These are phyloP conservation scores for Cheilosia variabilis DNA, from an alignment of 2,888 invertebrate species.

Conservation along the genomic window DNA sequence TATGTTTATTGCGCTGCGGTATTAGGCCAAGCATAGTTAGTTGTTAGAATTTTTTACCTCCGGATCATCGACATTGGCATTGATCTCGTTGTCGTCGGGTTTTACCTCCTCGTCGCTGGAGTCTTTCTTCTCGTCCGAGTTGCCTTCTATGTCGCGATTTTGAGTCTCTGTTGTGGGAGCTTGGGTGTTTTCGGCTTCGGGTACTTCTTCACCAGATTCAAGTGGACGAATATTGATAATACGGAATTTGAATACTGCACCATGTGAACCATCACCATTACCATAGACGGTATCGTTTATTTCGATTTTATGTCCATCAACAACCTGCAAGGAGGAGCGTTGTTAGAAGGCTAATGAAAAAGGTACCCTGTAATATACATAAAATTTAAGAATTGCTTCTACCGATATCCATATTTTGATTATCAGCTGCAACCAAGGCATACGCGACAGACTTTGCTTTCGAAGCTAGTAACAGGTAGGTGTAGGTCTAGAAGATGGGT, in stretches of 20 bases:
- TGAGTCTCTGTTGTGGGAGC: slow-evolving; percentile 36
- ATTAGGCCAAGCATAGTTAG: slow-evolving; percentile 69
- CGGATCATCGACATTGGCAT: slow-evolving; percentile 80
- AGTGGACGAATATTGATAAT: slow-evolving; percentile 85
- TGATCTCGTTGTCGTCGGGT: slow-evolving; percentile 80
- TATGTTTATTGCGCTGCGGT: slow-evolving; percentile 72
- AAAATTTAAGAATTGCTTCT: too few relatives aligned
- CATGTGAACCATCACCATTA: slow-evolving; percentile 81
- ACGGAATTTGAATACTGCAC: slow-evolving; percentile 84
- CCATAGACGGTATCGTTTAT: slow-evolving; percentile 85
- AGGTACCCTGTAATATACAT: too few relatives aligned
- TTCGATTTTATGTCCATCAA: slow-evolving; percentile 85
- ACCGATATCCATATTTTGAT: too few relatives aligned
- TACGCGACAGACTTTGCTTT: too few relatives aligned
- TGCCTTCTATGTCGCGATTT: slow-evolving; percentile 69
- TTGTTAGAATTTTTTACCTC: slow-evolving; percentile 81
- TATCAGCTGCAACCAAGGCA: too few relatives aligned
- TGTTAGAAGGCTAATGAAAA: neutral
- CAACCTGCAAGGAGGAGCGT: slow-evolving; percentile 81
- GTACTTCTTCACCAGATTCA: slow-evolving; percentile 80
- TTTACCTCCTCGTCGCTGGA: slow-evolving; percentile 78
- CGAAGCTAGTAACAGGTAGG: too few relatives aligned
- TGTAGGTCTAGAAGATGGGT: too few relatives aligned
- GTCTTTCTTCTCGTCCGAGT: slow-evolving; percentile 79
- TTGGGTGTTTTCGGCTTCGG: slow-evolving; percentile 28